Base-by-base conservation (phyloP, 2,797 vertebrate species). In the Gadopsis marmoratus region DNA sequence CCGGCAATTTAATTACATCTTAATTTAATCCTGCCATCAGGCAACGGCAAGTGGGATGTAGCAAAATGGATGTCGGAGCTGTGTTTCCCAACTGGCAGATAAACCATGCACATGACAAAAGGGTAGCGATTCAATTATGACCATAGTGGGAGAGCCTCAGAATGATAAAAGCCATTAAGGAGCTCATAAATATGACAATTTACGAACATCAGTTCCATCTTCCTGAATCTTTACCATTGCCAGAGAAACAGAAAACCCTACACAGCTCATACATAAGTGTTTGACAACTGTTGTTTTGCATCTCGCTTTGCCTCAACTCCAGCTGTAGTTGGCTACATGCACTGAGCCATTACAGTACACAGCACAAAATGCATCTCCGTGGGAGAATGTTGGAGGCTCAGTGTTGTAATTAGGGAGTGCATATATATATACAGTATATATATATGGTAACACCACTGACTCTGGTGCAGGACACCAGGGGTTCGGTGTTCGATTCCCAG, bases 1-100 rank as follows among this genome's bases (percentile, higher is more conserved):
- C n/a, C 6, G 0, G 63, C 71, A 81, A 87, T 79, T 86, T 86
- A 86, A 89, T 85, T 83, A 84, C 29, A 45, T 55, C 67, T 81
- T 87, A 73, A 87, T 89, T 88, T 77, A 80, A 84, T 82, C 76
- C 72, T 56, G 65, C 76, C 81, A 82, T 80, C 78, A 74, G 37
- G 48, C 74, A 48, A 33, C 63, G 65, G 53, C 69, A 68, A 56
- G 50, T 71, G 56, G 47, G 45, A 67, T 76, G 62, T 53, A 59
- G 59, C 60, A 62, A 62, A 82, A 73, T 73, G 54, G 47, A 74
- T 76, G 78, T 79, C 60, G 55, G 71, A 70, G 58, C 54, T 55
- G 74, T 56, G 58, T 80, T 71, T 81, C 74, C 68, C 74, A 55
- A 73, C 70, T 73, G 74, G 71, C 78, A 68, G 75, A 82, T 87